phyloP scores from a whole-genome alignment of 37 sponge, comb jelly and placozoan genomes.

The Diacarnus erythraeanus region DNA sequence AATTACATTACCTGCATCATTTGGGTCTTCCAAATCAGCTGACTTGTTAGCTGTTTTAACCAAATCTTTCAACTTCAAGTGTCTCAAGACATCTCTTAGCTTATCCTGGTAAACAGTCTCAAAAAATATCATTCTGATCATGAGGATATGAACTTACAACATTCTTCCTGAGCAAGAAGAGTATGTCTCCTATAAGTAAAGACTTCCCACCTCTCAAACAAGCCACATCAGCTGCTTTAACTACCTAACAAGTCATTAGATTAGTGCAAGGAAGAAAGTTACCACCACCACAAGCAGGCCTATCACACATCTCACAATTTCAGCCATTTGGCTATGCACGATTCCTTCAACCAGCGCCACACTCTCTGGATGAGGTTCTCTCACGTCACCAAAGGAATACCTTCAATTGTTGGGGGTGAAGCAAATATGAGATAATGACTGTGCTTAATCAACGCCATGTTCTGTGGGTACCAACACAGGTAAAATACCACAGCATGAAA shows the following conservation, averaged over 20 bases:
- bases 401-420: constrained; percentile 13
- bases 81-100: constrained; percentile 1
- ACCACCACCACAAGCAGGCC: background rate
- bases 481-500: too few species aligned
- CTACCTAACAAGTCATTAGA: background rate
- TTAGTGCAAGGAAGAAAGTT: background rate
- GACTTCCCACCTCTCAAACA: constrained; percentile 20
- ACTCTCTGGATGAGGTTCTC: constrained; percentile 20
- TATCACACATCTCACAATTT: constrained; percentile 51
- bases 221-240: constrained; percentile 24
- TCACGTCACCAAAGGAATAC: constrained; percentile 60
- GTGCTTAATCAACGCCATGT: too few species aligned
- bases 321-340: constrained; percentile 21
- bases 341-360: constrained; percentile 47
- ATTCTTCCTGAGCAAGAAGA: constrained; percentile 56
- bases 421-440: too few species aligned
- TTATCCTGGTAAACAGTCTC: constrained; percentile 5
- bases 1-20: background rate
- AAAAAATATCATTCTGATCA: background rate
- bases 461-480: too few species aligned
- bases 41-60: constrained; percentile 4
- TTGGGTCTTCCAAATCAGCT: background rate
- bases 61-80: constrained; percentile 16
- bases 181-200: constrained; percentile 32
- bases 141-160: constrained; percentile 11